Percentiles rank a stretch among this genome's conserved stretches.
These are phyloP conservation scores for Drosophila ohnishii DNA, from an alignment of 1,140 invertebrate genomes.

Conservation along the genomic window DNA sequence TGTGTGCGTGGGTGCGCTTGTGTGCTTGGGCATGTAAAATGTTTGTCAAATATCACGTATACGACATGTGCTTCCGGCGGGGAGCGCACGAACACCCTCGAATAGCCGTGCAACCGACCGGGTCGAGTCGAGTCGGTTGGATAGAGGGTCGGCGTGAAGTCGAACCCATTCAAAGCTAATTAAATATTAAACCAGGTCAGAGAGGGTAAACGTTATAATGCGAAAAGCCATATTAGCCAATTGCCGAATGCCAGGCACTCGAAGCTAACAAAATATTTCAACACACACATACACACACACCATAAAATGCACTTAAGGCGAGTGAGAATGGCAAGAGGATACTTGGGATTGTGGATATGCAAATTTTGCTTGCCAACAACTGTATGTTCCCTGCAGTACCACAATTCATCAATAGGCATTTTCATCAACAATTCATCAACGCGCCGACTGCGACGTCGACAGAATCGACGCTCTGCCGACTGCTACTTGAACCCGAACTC, in stretches of 20 bases:
- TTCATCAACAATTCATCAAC: no score
- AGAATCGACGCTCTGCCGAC: no score
- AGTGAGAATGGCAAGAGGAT: neutral
- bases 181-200: slow-evolving; percentile 75
- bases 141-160: neutral
- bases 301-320: slow-evolving; percentile 35
- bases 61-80: slow-evolving; percentile 65
- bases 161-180: slow-evolving; percentile 52
- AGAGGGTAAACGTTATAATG: slow-evolving; percentile 51
- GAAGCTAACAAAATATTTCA: slow-evolving; percentile 34
- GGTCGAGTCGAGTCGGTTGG: neutral
- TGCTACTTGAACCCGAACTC: no score
- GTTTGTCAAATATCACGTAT: slow-evolving; percentile 78
- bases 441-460: no score
- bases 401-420: no score
- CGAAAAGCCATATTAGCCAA: slow-evolving; percentile 56
- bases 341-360: slow-evolving; percentile 24
- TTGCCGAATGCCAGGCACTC: slow-evolving; percentile 25
- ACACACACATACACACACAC: slow-evolving; percentile 7
- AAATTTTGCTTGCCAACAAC: slow-evolving; percentile 31
- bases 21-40: slow-evolving; percentile 49
- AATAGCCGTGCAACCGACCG: slow-evolving; percentile 29
- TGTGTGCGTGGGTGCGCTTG: slow-evolving; percentile 23
- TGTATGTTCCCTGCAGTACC: slow-evolving; percentile 25
- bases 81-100: slow-evolving; percentile 52